Percentiles rank a stretch among this genome's conserved stretches.
These are phyloP conservation scores for Pyrrhosoma nymphula DNA, from an alignment of 2,888 invertebrate genomes.

Conservation along the genomic window DNA sequence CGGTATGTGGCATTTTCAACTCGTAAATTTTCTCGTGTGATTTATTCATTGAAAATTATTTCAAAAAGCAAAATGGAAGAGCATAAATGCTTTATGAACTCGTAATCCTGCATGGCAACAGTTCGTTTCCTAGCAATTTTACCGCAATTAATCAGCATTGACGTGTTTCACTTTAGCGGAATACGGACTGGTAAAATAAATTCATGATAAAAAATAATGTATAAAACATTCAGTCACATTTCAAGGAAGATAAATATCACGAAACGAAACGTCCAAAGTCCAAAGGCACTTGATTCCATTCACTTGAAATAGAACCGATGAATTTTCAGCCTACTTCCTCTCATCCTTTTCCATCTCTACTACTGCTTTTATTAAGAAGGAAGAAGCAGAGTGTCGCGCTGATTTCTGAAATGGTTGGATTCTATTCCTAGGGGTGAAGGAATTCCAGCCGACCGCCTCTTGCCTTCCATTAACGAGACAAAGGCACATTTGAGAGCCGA, in stretches of 20 bases:
- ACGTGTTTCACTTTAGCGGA: neutral
- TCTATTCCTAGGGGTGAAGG: neutral
- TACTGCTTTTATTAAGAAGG: neutral
- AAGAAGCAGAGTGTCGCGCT: neutral
- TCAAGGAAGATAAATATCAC: too few species aligned
- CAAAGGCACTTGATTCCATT: neutral
- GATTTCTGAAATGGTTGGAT: neutral
- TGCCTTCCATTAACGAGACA: conserved; percentile 1
- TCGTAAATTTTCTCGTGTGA: neutral
- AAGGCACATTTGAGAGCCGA: neutral
- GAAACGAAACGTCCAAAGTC: too few species aligned
- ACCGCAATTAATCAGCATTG: neutral
- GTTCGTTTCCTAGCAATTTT: neutral
- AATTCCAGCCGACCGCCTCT: neutral
- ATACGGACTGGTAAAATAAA: neutral
- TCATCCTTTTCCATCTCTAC: neutral
- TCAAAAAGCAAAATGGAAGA: neutral
- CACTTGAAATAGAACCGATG: neutral
- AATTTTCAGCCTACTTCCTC: neutral
- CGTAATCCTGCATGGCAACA: neutral
- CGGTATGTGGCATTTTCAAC: neutral
- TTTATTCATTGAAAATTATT: neutral
- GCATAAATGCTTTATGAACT: neutral
- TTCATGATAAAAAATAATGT: too few species aligned
- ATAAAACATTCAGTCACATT: too few species aligned